These are phyloP conservation scores for Xyrichtys novacula DNA, from an alignment of 2,797 vertebrate genomes.

Conservation along the genomic window DNA sequence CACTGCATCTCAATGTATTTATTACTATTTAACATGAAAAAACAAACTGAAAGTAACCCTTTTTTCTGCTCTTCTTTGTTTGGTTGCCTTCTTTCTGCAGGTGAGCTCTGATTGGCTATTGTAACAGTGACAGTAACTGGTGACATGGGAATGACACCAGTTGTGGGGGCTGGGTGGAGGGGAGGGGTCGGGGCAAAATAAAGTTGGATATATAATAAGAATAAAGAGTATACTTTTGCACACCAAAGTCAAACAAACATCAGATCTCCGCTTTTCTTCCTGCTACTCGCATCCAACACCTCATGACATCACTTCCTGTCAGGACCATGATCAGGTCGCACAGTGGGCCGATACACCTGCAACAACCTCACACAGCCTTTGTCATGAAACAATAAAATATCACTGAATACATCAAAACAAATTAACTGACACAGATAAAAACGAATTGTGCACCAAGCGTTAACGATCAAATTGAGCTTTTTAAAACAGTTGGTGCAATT, in stretches of 20 bases:
- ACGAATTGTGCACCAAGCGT: too few relatives aligned
- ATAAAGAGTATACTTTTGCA: slow-evolving; percentile 88
- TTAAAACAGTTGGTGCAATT: too few relatives aligned
- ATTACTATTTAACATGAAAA: slow-evolving; percentile 92
- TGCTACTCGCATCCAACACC: slow-evolving; percentile 44
- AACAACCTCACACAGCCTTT: background rate
- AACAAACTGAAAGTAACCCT: slow-evolving; percentile 85
- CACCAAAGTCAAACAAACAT: slow-evolving; percentile 84
- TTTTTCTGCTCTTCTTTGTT: slow-evolving; percentile 90
- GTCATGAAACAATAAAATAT: too few relatives aligned
- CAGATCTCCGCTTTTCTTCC: slow-evolving; percentile 78
- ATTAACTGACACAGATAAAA: too few relatives aligned
- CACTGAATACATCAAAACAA: too few relatives aligned
- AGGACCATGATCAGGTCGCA: slow-evolving; percentile 12
- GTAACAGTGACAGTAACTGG: slow-evolving; percentile 86
- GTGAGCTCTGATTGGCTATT: slow-evolving; percentile 88
- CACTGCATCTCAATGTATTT: slow-evolving; percentile 92
- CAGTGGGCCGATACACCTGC: background rate
- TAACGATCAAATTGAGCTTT: too few relatives aligned
- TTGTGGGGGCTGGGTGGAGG: slow-evolving; percentile 76
- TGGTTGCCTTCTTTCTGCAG: slow-evolving; percentile 88
- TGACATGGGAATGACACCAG: slow-evolving; percentile 79
- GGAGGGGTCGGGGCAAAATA: slow-evolving; percentile 80
- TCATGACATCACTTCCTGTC: slow-evolving; percentile 16
- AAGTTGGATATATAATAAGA: slow-evolving; percentile 87